Evolutionary conservation across 2,888 invertebrate genomes (phyloP), one percentile per base, ranked within the genome.

Genomic region (Orthosia gothica): DNA sequence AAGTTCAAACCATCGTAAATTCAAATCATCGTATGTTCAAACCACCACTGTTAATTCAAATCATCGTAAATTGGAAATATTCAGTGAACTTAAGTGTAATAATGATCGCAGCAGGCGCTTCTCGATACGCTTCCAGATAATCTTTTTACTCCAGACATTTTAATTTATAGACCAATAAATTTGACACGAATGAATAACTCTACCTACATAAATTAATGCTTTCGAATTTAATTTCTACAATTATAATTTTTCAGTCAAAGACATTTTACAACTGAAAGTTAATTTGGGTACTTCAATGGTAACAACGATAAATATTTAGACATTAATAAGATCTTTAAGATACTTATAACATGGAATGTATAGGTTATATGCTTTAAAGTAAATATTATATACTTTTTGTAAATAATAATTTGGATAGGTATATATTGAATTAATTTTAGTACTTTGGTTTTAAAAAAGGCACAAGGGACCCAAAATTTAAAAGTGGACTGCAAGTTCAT

Each of bases 371-470:
- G 64, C 66, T 79, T 76, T 70, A 81, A 84, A 73, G 74, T 82
- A 84, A 86, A 84, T 84, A 82, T 70, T 52, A 79, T 74, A 70
- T 74, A 80, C 49, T 62, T 76, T 66, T 52, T 82, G 67, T 84
- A 82, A 82, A 82, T 84, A 84, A 86, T 77, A 76, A 64, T 73
- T 84, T 82, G 74, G 65, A 84, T 66, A 77, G 69, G 64, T 83
- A 80, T 79, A 83, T 77, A 74, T 82, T 75, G 81, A 86, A 85
- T 77, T 82, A 83, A 86, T 85, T 86, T 88, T 89, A 88, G 84
- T 86, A 85, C 86, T 87, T 88, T 78, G 84, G 83, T 89, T 89
- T 87, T 77, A 91, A 93, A 91, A 89, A 94, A 94, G 93, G 94
- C 94, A 94, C 94, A 90, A 91, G 88, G 88, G 90, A 93, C 87